Base-by-base conservation (phyloP, 2,797 vertebrate genomes). In the Salmo trutta region DNA sequence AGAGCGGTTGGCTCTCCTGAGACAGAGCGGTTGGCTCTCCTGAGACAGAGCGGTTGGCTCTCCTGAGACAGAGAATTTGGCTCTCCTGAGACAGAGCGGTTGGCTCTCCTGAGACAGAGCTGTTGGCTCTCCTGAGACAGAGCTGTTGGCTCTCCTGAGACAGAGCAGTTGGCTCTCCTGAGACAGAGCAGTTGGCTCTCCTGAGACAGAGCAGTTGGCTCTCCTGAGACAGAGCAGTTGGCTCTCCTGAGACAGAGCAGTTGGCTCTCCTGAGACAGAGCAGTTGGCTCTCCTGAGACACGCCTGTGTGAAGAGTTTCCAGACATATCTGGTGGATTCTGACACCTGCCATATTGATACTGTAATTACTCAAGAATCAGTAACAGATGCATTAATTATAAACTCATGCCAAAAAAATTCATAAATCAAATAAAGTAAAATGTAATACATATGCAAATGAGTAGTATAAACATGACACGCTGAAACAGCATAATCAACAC, bases 261-360 rank as follows among this genome's bases (percentile, higher is more conserved):
- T 36, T 36, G 81, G 75, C 71, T 87, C 85, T 86, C 84, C 53
- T 67, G 86, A 85, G 86, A 87, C 71, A 81, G 52, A 19, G 1
- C 15, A 4, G 31, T 33, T 36, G 77, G 70, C 65, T 12, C 84
- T 75, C 78, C 79, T 0, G 76, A 85, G 85, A 87, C 68, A n/a
- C 85, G 82, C 85, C 51, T 84, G 74, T 75, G 75, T 73, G 51
- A 77, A 88, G 75, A 81, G 73, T 47, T 70, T 81, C 73, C 75
- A 81, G 41, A 79, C 24, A 16, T 33, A 0, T 5, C 51, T 75
- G 83, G 85, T 81, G 53, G 70, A 83, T 87, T 75, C 53, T 66
- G 81, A 78, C 77, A 24, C 73, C 36, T n/a, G 74, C 56, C 24
- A 75, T 5, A 15, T 24, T 41, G 64, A 47, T 64, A 64, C 59